Evolutionary conservation across 2,888 invertebrate species (phyloP).

Genomic region (Tetragonisca angustula): DNA sequence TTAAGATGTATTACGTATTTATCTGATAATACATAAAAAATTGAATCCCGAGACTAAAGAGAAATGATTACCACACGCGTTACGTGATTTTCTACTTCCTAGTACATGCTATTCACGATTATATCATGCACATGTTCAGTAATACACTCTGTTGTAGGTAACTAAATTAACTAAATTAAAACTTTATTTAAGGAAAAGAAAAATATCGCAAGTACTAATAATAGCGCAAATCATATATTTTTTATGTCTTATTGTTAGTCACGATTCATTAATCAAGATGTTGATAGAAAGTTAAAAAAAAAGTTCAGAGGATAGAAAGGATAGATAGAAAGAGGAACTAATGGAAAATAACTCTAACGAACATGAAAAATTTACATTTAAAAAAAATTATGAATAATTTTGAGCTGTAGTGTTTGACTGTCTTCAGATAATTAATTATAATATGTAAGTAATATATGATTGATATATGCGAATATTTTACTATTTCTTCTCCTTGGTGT

Average conservation of each 20-base stretch:
- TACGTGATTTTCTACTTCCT: constrained; percentile 10
- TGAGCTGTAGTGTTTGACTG: too few species aligned
- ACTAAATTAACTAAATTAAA: background rate
- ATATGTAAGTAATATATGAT: too few species aligned
- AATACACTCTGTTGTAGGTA: background rate
- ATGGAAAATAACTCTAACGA: too few species aligned
- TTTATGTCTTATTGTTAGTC: background rate
- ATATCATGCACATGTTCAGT: background rate
- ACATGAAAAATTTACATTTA: too few species aligned
- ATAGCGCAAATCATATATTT: background rate
- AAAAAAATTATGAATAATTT: too few species aligned
- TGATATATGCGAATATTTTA: too few species aligned
- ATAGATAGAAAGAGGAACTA: too few species aligned
- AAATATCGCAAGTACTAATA: background rate
- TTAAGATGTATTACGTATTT: background rate
- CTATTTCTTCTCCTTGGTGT: too few species aligned
- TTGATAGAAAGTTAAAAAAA: too few species aligned
- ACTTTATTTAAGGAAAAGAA: background rate
- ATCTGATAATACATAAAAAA: background rate
- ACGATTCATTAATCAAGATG: background rate
- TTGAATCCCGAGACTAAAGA: background rate
- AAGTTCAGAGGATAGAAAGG: too few species aligned
- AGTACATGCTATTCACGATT: background rate
- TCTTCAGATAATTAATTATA: too few species aligned
- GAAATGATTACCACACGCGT: constrained; percentile 19